These are phyloP conservation scores for Nymphalis io DNA, from an alignment of 1,140 invertebrate genomes.

Conservation along the genomic window DNA sequence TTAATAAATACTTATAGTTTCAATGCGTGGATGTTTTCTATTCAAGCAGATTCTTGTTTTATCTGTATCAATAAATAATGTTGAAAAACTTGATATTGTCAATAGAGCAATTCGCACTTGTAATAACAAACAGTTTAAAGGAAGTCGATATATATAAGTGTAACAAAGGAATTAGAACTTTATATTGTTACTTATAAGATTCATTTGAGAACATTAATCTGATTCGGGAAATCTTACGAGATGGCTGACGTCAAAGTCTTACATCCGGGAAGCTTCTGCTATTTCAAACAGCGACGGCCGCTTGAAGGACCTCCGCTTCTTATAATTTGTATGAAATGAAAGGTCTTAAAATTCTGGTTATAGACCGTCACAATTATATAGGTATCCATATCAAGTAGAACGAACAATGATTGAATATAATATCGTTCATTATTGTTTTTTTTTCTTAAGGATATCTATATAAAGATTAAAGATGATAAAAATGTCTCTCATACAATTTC, in stretches of 20 bases:
- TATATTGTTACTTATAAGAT: conserved; percentile 41
- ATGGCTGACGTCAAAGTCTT: conserved; percentile 67
- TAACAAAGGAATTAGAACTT: conserved; percentile 42
- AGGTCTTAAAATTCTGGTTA: conserved; percentile 36
- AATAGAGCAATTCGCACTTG: conserved; percentile 36
- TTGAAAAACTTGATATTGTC: conserved; percentile 28
- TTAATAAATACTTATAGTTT: too few species aligned
- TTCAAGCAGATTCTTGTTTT: neutral
- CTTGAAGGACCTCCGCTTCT: conserved; percentile 27
- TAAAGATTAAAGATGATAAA: conserved; percentile 9
- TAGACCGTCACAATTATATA: conserved; percentile 35
- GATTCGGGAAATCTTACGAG: conserved; percentile 66
- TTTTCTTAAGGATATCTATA: conserved; percentile 6
- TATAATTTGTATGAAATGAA: conserved; percentile 13
- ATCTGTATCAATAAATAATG: conserved; percentile 2
- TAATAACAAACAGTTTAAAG: conserved; percentile 36
- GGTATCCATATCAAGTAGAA: conserved; percentile 37
- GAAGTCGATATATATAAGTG: conserved; percentile 20
- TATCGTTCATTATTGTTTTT: conserved; percentile 4
- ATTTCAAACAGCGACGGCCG: conserved; percentile 54
- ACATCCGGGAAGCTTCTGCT: conserved; percentile 75
- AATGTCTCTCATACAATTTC: neutral
- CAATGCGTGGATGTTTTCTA: neutral
- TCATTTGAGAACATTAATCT: conserved; percentile 48
- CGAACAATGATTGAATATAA: conserved; percentile 26